Conservation (phyloP, 2,888 invertebrate genomes). For the Drosophila nigritarsus region DNA sequence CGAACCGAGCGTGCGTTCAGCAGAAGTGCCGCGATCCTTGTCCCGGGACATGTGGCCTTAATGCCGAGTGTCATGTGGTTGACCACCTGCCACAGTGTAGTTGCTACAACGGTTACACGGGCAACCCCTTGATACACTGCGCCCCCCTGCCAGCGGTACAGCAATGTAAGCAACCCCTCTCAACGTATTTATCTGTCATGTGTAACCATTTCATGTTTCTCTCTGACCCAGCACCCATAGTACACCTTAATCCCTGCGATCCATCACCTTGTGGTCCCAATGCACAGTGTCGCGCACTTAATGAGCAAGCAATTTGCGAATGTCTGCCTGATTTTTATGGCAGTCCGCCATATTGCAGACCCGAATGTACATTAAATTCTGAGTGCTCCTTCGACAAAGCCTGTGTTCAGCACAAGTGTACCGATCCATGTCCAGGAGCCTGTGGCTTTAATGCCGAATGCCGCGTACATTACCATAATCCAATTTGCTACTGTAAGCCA, state of each 20-base stretch:
- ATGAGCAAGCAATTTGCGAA: slow-evolving; percentile 88
- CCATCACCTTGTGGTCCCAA: slow-evolving; percentile 89
- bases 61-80: slow-evolving; percentile 90
- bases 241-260: slow-evolving; percentile 86
- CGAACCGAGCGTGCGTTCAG: slow-evolving; percentile 90
- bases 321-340: slow-evolving; percentile 89
- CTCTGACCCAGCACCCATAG: slow-evolving; percentile 65
- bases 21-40: slow-evolving; percentile 93
- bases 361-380: slow-evolving; percentile 90
- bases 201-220: slow-evolving; percentile 19
- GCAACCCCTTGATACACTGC: slow-evolving; percentile 90
- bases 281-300: slow-evolving; percentile 86
- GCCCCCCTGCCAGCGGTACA: slow-evolving; percentile 80
- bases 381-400: slow-evolving; percentile 88
- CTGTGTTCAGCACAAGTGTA: slow-evolving; percentile 89
- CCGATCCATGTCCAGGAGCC: slow-evolving; percentile 88
- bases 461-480: slow-evolving; percentile 88
- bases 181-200: not conserved
- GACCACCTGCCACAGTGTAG: slow-evolving; percentile 91
- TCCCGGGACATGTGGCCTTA: slow-evolving; percentile 90
- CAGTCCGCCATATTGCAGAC: slow-evolving; percentile 91
- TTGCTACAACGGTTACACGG: slow-evolving; percentile 89
- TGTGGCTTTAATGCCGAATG: slow-evolving; percentile 89
- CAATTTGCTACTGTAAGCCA: slow-evolving; percentile 87
- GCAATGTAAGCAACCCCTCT: slow-evolving; percentile 86